These are phyloP conservation scores for Taurulus bubalis DNA, from an alignment of 2,113 vertebrate genomes.

Conservation along the genomic window DNA sequence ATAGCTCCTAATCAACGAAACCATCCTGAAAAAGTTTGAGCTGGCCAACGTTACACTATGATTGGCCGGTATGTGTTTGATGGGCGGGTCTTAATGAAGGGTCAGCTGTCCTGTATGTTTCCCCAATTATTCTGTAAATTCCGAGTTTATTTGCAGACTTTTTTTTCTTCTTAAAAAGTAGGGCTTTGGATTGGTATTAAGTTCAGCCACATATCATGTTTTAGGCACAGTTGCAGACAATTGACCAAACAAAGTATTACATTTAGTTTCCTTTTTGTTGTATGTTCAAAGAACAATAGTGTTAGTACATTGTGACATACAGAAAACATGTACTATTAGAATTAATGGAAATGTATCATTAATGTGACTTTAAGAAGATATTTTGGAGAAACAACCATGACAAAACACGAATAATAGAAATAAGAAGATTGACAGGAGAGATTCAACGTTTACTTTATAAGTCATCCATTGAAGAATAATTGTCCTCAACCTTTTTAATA, in stretches of 20 bases:
- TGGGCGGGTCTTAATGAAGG: no score
- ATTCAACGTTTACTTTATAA: background rate
- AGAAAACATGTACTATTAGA: background rate
- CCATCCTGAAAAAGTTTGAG: no score
- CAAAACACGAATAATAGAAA: no score
- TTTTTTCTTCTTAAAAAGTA: no score
- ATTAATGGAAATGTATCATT: background rate
- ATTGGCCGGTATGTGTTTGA: no score
- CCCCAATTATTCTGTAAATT: background rate
- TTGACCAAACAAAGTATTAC: background rate
- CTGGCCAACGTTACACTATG: no score
- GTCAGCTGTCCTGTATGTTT: background rate
- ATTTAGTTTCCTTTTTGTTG: background rate
- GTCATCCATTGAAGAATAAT: constrained; percentile 15
- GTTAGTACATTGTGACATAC: background rate
- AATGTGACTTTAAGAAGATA: background rate
- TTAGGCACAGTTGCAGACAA: background rate
- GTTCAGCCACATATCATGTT: no score
- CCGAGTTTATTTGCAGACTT: background rate
- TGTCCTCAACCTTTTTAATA: constrained; percentile 28
- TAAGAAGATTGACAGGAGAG: background rate
- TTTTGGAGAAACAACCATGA: background rate
- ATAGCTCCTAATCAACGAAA: no score
- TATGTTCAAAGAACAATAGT: background rate
- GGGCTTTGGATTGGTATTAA: background rate